Evolutionary conservation across 2,797 vertebrate species (phyloP).

Genomic region (Enteromius mattozi): DNA sequence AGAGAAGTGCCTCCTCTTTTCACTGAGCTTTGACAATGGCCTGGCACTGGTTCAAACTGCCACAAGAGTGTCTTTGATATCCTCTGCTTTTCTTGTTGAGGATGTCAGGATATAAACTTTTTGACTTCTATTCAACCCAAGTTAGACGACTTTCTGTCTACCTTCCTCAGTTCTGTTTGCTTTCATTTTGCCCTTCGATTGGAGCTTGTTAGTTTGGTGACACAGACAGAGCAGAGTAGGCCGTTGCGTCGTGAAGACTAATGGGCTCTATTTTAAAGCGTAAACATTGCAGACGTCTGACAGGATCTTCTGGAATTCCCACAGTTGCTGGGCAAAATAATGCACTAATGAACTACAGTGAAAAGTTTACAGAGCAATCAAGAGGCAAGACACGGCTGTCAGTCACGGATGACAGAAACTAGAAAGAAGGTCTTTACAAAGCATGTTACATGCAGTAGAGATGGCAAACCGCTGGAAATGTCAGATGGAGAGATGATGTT

Average conservation of each 20-base stretch:
- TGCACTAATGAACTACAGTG: constrained; percentile 36
- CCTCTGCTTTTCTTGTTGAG: constrained; percentile 8
- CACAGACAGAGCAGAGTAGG: constrained; percentile 22
- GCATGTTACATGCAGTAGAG: constrained; percentile 29
- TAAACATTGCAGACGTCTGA: constrained; percentile 29
- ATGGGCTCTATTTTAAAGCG: constrained; percentile 31
- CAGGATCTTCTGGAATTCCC: constrained; percentile 35
- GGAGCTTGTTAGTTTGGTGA: constrained; percentile 45
- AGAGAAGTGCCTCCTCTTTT: constrained; percentile 38
- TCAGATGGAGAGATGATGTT: constrained; percentile 26
- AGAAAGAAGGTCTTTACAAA: constrained; percentile 39
- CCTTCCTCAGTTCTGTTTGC: background rate
- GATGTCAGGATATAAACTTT: constrained; percentile 28
- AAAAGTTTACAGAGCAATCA: constrained; percentile 43
- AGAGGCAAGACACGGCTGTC: constrained; percentile 35
- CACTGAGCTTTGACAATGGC: constrained; percentile 45
- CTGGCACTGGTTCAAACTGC: constrained; percentile 33
- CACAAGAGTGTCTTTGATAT: constrained; percentile 29
- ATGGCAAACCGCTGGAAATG: constrained; percentile 29
- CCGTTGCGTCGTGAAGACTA: constrained; percentile 28
- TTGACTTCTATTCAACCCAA: background rate
- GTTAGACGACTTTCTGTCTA: background rate
- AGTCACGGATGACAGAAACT: constrained; percentile 16
- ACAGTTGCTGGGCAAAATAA: constrained; percentile 35
- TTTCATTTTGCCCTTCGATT: constrained; percentile 42